Conservation (phyloP, 2,888 invertebrate genomes). For the Maniola hyperantus region DNA sequence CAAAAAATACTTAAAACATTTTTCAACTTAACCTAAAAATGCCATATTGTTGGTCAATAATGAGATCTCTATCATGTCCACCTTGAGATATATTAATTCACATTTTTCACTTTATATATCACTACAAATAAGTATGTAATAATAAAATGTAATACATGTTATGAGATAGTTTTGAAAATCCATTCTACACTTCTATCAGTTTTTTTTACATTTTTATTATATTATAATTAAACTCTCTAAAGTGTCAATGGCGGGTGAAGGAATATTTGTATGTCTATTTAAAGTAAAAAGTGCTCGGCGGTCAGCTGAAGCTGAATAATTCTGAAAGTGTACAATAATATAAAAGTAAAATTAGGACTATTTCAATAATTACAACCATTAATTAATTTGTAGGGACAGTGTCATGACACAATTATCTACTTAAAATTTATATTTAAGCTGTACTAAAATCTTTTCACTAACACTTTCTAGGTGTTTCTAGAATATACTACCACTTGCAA, state of each 20-base stretch:
- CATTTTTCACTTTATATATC: constrained; percentile 65
- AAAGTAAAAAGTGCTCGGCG: constrained; percentile 21
- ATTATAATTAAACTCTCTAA: constrained; percentile 53
- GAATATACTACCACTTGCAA: constrained; percentile 55
- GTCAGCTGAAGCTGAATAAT: constrained; percentile 14
- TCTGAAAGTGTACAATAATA: constrained; percentile 6
- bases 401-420: constrained; percentile 48
- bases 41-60: constrained; percentile 81
- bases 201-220: constrained; percentile 58
- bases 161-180: constrained; percentile 64
- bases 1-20: constrained; percentile 60
- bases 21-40: constrained; percentile 78
- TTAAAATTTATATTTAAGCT: constrained; percentile 58
- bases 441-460: constrained; percentile 57
- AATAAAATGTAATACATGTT: constrained; percentile 57
- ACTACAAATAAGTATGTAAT: constrained; percentile 67
- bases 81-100: constrained; percentile 64
- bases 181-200: constrained; percentile 70
- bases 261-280: constrained; percentile 6
- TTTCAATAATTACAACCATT: constrained; percentile 57
- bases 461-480: constrained; percentile 55
- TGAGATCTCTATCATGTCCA: constrained; percentile 79
- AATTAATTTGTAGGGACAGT: constrained; percentile 61
- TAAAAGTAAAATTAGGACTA: constrained; percentile 25
- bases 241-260: constrained; percentile 25